These are phyloP conservation scores for Cherax destructor DNA, from an alignment of 1,140 invertebrate species.

Conservation along the genomic window DNA sequence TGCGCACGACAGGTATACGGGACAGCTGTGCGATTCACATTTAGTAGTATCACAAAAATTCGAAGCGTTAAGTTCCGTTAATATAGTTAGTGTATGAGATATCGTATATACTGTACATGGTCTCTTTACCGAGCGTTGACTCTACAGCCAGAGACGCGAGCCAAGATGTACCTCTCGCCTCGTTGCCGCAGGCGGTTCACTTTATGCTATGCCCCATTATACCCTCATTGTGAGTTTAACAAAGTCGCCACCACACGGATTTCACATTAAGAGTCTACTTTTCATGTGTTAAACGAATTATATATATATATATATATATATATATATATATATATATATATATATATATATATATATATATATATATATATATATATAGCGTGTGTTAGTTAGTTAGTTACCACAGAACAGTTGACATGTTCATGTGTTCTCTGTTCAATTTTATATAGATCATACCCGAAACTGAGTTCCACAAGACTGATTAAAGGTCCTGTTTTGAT, in stretches of 20 bases:
- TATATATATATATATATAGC: no score
- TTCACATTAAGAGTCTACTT: no score
- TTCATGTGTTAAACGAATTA: no score
- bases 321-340: no score
- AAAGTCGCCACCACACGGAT: slow-evolving; percentile 38
- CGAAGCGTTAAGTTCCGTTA: background rate
- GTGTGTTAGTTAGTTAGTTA: no score
- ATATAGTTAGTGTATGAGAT: background rate
- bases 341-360: no score
- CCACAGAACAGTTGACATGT: no score
- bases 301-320: no score
- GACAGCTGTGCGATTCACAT: slow-evolving; percentile 38
- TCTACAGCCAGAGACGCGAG: background rate
- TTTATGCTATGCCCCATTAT: slow-evolving; percentile 46
- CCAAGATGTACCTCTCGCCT: background rate
- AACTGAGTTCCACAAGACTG: no score
- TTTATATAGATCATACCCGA: no score
- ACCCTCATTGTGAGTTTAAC: slow-evolving; percentile 38
- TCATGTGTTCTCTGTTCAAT: no score
- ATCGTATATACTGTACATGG: background rate
- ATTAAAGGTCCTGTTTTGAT: no score
- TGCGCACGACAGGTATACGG: slow-evolving; percentile 24
- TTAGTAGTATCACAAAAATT: background rate
- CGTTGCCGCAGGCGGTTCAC: slow-evolving; percentile 20
- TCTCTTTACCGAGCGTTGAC: background rate